Evolutionary conservation across 2,797 vertebrate genomes (phyloP), one percentile per base, ranked within the genome.

Genomic region (Muraenolepis orangiensis): DNA sequence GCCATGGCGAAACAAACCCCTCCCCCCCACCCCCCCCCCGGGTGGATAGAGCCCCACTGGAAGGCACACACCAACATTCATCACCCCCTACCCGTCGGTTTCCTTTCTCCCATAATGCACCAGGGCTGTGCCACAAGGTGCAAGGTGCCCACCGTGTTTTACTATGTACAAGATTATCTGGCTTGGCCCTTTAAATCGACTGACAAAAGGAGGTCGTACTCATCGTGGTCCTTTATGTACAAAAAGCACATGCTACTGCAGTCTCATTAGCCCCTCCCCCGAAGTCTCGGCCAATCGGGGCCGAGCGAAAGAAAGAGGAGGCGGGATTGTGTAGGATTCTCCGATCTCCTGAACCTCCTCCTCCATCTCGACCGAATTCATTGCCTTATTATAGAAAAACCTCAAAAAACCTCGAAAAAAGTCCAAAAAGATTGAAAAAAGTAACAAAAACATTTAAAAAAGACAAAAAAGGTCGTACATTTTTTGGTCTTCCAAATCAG

Each of bases 401-500:
- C 51, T 72, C 72, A 26, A 28, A 31, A 3, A 16, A 11, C 34
- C 51, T 72, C 72, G 20, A 28, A 31, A 11, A 16, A 67, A 69
- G 13, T 72, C 18, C 18, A 36, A 51, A 46, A 51, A 36, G 28
- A 71, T 18, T 67, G 69, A 72, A 67, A 12, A 66, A 34, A 23
- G 34, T 34, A 69, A 34, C 23, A 26, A 46, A 46, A 40, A 23
- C 38, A 46, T 46, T 23, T 28, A 1, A 84, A 34, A 82, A 82
- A 81, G 74, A 76, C 64, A n/a, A n/a, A n/a, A n/a, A n/a, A 73
- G 76, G 28, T 86, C 68, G 46, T n/a, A 57, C 18, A 57, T 80
- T 80, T n/a, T 91, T 91, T 89, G 89, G 91, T 91, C 87, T 90
- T 85, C 84, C 87, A 77, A 80, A 81, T 90, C 89, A 90, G 90